phyloP scores from a whole-genome alignment of 2,888 invertebrate species.

The Sesamia inferens region DNA sequence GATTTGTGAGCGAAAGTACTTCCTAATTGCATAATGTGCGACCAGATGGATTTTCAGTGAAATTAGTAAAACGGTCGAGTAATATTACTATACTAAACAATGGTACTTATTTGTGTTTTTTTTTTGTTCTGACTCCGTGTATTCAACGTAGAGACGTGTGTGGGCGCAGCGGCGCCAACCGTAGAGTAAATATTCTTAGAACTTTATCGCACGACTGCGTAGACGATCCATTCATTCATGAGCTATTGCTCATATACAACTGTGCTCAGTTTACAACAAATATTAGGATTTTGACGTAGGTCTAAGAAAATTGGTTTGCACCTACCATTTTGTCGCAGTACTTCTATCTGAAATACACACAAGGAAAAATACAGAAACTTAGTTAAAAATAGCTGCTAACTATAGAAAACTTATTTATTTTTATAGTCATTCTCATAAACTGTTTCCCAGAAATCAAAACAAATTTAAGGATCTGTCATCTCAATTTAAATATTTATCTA shows the following conservation, averaged over 20 bases:
- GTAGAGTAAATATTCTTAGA: constrained; percentile 85
- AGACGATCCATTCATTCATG: constrained; percentile 82
- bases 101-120: constrained; percentile 8
- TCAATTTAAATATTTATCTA: background rate
- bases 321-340: constrained; percentile 70
- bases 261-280: constrained; percentile 59
- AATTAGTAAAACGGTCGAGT: constrained; percentile 3
- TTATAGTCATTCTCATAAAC: background rate
- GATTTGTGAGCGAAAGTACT: constrained; percentile 43
- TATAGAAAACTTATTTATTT: background rate
- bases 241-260: constrained; percentile 73
- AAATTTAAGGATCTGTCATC: background rate
- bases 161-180: constrained; percentile 81
- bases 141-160: constrained; percentile 60
- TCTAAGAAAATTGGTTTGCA: constrained; percentile 71
- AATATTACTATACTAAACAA: constrained; percentile 16
- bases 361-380: constrained; percentile 65
- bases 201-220: constrained; percentile 78
- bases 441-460: constrained; percentile 41
- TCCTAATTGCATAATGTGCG: constrained; percentile 37
- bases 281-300: constrained; percentile 59
- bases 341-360: constrained; percentile 56
- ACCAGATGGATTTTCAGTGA: constrained; percentile 14
- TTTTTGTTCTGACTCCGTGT: constrained; percentile 67
- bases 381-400: constrained; percentile 51